phyloP scores from a whole-genome alignment of 2,113 vertebrate genomes.

The Mungos mungo region DNA sequence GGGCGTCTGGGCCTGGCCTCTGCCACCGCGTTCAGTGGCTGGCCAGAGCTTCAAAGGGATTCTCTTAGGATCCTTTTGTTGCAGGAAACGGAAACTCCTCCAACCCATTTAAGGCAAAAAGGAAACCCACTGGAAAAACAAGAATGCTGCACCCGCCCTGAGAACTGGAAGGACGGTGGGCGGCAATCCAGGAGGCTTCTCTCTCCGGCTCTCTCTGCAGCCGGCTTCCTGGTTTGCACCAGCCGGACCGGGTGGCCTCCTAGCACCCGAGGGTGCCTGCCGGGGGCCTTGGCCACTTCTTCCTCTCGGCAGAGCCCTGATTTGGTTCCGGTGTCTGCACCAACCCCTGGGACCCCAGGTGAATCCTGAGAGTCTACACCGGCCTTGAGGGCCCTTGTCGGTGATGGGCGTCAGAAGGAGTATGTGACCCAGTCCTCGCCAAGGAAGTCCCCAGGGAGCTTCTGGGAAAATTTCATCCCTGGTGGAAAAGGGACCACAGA shows the following conservation, averaged over 20 bases:
- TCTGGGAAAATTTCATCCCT: not conserved
- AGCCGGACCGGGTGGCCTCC: fast-evolving
- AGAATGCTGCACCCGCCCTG: not conserved
- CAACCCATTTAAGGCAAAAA: not conserved
- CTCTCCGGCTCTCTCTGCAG: not conserved
- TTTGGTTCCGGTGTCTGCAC: not conserved
- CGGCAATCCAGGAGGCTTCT: not conserved
- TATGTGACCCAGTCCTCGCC: not conserved
- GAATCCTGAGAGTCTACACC: not conserved
- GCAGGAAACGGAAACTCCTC: not conserved
- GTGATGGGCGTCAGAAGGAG: not conserved
- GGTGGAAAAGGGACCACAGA: not conserved
- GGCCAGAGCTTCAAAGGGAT: not conserved
- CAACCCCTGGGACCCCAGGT: not conserved
- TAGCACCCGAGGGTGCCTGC: fast-evolving
- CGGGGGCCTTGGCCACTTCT: not conserved
- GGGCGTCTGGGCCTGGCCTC: not conserved
- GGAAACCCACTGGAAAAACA: not conserved
- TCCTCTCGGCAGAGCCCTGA: not conserved
- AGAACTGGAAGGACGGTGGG: not conserved
- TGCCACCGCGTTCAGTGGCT: too few relatives aligned
- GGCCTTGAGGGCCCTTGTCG: not conserved
- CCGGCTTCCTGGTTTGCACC: not conserved
- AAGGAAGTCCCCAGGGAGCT: not conserved
- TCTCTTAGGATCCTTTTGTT: not conserved